A percentile compares a stretch with the other conserved stretches of the same genome.
Conservation (phyloP, 2,113 vertebrate species). For the Phaethon lepturus region DNA sequence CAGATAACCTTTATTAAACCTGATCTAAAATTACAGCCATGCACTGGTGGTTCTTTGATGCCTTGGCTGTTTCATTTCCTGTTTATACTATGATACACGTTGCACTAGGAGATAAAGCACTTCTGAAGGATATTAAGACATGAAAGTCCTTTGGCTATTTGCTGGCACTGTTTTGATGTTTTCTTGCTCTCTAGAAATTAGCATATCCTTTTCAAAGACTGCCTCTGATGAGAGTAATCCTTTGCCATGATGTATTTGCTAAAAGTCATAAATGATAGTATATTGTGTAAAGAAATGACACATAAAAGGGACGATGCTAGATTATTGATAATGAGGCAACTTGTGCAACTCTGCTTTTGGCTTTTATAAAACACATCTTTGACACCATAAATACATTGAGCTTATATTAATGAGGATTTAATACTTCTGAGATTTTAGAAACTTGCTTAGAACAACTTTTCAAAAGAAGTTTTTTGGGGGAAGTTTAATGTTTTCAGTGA, state of each 20-base stretch:
- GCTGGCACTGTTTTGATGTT: slow-evolving; percentile 97
- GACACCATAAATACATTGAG: slow-evolving; percentile 79
- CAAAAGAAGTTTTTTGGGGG: slow-evolving; percentile 47
- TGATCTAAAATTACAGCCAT: slow-evolving; percentile 90
- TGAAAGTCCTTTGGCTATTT: slow-evolving; percentile 96
- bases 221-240: slow-evolving; percentile 89
- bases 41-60: slow-evolving; percentile 89
- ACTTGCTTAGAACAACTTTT: slow-evolving; percentile 72
- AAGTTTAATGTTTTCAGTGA: slow-evolving; percentile 67
- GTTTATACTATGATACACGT: slow-evolving; percentile 90
- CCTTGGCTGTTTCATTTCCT: slow-evolving; percentile 86
- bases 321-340: slow-evolving; percentile 89
- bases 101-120: slow-evolving; percentile 93
- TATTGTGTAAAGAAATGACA: slow-evolving; percentile 89
- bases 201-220: slow-evolving; percentile 94
- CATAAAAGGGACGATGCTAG: slow-evolving; percentile 89
- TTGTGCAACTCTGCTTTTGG: slow-evolving; percentile 81
- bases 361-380: slow-evolving; percentile 80
- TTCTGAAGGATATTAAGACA: slow-evolving; percentile 95
- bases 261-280: slow-evolving; percentile 91
- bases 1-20: slow-evolving; percentile 97
- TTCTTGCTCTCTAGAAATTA: slow-evolving; percentile 96
- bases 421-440: slow-evolving; percentile 75
- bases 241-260: slow-evolving; percentile 89
- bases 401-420: slow-evolving; percentile 82